These are phyloP conservation scores for Lepidostoma basale DNA, from an alignment of 1,140 invertebrate genomes.

Conservation along the genomic window DNA sequence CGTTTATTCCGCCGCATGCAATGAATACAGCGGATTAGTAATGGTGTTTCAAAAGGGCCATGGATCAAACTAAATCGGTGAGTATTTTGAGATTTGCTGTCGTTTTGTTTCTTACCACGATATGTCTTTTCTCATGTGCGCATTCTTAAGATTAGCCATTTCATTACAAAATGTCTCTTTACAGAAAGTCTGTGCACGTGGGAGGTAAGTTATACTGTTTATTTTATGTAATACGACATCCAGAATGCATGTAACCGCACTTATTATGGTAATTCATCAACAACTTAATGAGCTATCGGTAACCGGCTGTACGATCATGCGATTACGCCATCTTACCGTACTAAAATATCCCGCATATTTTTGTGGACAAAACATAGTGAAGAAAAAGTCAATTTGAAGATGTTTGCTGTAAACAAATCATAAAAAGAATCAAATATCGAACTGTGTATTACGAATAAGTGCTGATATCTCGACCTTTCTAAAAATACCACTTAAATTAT, in stretches of 20 bases:
- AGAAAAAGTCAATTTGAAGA: not conserved
- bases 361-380: conserved; percentile 45
- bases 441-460: not conserved
- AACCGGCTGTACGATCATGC: conserved; percentile 46
- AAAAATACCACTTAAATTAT: not conserved
- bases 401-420: not conserved
- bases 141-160: conserved; percentile 63
- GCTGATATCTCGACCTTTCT: not conserved
- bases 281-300: conserved; percentile 16
- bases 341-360: conserved; percentile 57
- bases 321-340: conserved; percentile 63
- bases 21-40: conserved; percentile 58
- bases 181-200: conserved; percentile 61
- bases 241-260: conserved; percentile 20
- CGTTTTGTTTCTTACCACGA: conserved; percentile 29
- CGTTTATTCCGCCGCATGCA: conserved; percentile 52
- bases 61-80: conserved; percentile 63
- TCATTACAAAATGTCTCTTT: conserved; percentile 63
- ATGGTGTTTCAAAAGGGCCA: conserved; percentile 61
- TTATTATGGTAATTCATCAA: conserved; percentile 28
- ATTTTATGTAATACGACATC: conserved; percentile 38
- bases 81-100: conserved; percentile 47
- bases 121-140: conserved; percentile 61
- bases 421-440: not conserved
- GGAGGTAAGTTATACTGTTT: conserved; percentile 59